Evolutionary conservation across 2,113 vertebrate genomes (phyloP).

Genomic region (Oreochromis spilurus): DNA sequence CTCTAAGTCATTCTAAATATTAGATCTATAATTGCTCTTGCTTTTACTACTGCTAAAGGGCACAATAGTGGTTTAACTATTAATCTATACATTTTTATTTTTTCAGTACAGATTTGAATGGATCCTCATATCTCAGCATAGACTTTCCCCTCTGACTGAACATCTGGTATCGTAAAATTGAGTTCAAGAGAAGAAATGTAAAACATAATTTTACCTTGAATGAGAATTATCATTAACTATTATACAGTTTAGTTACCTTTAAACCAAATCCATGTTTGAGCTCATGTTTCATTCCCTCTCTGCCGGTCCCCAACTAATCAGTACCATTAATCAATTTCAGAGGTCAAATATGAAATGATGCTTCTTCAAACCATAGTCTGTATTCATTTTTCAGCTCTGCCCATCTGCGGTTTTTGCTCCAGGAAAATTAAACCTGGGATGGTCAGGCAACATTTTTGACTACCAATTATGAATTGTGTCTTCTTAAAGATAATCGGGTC

Average conservation of each 20-base stretch:
- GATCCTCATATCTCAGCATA: neutral
- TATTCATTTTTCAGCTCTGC: rapidly evolving
- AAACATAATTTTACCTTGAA: neutral
- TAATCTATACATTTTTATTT: neutral
- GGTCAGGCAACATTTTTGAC: rapidly evolving
- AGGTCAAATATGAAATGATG: neutral
- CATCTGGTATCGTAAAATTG: neutral
- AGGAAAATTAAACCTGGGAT: rapidly evolving
- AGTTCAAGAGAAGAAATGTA: neutral
- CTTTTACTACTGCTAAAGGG: neutral
- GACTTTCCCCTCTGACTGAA: neutral
- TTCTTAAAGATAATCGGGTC: neutral
- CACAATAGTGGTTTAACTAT: neutral
- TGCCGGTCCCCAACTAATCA: rapidly evolving
- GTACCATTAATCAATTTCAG: neutral
- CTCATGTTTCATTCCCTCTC: neutral
- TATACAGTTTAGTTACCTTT: neutral
- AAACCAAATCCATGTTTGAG: neutral
- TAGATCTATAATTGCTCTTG: rapidly evolving
- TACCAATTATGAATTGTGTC: neutral
- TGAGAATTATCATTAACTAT: neutral
- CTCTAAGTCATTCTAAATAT: rapidly evolving
- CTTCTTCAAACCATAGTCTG: neutral
- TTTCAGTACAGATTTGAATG: neutral
- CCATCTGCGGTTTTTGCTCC: neutral